A percentile compares a stretch with the other conserved stretches of the same genome.
Conservation (phyloP, 2,888 invertebrate genomes). For the Escarpia spicata region DNA sequence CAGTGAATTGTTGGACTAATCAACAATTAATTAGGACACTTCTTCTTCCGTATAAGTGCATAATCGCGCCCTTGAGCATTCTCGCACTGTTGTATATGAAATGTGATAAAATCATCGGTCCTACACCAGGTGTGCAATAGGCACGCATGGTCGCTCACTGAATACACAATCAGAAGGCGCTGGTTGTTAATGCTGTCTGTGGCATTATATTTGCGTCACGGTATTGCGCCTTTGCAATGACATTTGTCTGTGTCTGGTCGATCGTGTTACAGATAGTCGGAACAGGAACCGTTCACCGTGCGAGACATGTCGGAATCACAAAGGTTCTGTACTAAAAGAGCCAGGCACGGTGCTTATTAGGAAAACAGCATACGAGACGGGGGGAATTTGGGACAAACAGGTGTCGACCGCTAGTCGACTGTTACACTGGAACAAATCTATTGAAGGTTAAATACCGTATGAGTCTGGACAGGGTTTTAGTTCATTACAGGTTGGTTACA, state of each 20-base stretch:
- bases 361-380: not conserved
- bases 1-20: not conserved
- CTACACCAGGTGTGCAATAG: not conserved
- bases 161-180: not conserved
- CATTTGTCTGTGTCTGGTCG: not conserved
- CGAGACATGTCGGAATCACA: not conserved
- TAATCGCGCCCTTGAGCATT: no score
- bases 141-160: not conserved
- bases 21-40: no score
- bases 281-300: not conserved
- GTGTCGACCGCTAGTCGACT: not conserved
- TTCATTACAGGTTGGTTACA: not conserved
- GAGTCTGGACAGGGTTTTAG: not conserved
- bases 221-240: not conserved
- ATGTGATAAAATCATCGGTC: not conserved
- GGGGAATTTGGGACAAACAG: not conserved
- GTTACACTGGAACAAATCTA: not conserved
- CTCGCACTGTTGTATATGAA: not conserved
- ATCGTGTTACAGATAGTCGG: not conserved
- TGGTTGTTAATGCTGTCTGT: not conserved
- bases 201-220: not conserved
- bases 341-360: not conserved
- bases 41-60: no score
- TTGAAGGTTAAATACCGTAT: not conserved
- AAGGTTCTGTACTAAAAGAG: not conserved